A percentile compares a stretch with the other conserved stretches of the same genome.
phyloP scores from a whole-genome alignment of 2,113 vertebrate genomes.

The Pelobates fuscus region DNA sequence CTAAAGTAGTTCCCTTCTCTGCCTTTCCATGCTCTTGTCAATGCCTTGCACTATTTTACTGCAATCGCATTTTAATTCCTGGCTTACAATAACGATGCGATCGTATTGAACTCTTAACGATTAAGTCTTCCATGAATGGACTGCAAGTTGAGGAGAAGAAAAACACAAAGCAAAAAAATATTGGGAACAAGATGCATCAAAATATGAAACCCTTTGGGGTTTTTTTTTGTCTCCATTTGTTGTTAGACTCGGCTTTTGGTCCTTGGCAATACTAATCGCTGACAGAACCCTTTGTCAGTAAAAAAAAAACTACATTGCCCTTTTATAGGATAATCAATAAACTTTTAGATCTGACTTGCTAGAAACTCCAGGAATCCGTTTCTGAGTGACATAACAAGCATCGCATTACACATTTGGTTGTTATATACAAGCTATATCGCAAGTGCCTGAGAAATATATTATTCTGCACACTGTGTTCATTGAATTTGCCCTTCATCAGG shows the following conservation, averaged over 20 bases:
- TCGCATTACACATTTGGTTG: constrained; percentile 19
- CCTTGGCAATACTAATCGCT: constrained; percentile 29
- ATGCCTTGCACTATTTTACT: neutral
- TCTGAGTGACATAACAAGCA: neutral
- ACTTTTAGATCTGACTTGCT: constrained; percentile 43
- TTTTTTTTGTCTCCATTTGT: neutral
- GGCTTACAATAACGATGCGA: no score
- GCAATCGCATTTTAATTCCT: neutral
- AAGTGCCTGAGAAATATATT: constrained; percentile 43
- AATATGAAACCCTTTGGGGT: neutral
- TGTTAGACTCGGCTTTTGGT: constrained; percentile 15
- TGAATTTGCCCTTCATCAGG: constrained; percentile 26
- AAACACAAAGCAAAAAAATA: neutral
- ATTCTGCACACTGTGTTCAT: constrained; percentile 16
- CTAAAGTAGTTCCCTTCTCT: neutral
- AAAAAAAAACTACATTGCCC: constrained; percentile 15
- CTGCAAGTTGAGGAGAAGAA: neutral
- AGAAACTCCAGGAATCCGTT: constrained; percentile 30
- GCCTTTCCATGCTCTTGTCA: neutral
- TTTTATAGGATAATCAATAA: constrained; percentile 46
- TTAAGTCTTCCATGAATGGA: neutral
- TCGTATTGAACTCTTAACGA: neutral
- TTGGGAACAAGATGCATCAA: neutral
- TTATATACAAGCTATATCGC: constrained; percentile 33
- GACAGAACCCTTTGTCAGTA: constrained; percentile 34